Conservation (phyloP, 2,113 vertebrate genomes). For the Coptodon bakossiorum region DNA sequence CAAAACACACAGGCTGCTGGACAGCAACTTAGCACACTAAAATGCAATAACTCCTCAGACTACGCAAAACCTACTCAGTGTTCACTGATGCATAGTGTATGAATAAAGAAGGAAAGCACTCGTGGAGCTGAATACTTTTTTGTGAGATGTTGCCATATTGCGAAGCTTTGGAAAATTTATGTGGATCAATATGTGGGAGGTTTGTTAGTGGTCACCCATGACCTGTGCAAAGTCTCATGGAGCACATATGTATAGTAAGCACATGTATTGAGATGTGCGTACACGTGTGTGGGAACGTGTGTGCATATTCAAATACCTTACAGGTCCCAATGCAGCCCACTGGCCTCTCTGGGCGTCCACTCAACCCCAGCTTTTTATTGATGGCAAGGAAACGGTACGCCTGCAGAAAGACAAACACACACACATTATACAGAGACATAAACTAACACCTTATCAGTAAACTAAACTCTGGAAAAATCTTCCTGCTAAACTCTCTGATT, state of each 20-base stretch:
- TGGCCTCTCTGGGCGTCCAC: conserved; percentile 90
- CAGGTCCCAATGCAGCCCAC: conserved; percentile 96
- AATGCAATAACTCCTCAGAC: not conserved
- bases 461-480: not conserved
- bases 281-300: not conserved
- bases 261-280: not conserved
- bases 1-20: not conserved
- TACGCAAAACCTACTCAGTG: not conserved
- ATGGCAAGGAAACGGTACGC: conserved; percentile 91
- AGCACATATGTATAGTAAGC: not conserved
- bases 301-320: conserved; percentile 74
- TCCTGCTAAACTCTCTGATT: not conserved
- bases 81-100: not conserved
- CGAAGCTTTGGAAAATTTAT: not conserved
- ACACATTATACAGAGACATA: not conserved
- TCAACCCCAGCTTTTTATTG: conserved; percentile 92
- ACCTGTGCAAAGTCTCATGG: not conserved
- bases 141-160: not conserved
- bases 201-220: not conserved
- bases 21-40: not conserved
- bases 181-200: conserved; percentile 2
- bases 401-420: conserved; percentile 65
- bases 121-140: not conserved
- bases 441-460: not conserved
- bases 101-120: not conserved